phyloP scores from a whole-genome alignment of 2,888 invertebrate genomes.

The Aricia artaxerxes region DNA sequence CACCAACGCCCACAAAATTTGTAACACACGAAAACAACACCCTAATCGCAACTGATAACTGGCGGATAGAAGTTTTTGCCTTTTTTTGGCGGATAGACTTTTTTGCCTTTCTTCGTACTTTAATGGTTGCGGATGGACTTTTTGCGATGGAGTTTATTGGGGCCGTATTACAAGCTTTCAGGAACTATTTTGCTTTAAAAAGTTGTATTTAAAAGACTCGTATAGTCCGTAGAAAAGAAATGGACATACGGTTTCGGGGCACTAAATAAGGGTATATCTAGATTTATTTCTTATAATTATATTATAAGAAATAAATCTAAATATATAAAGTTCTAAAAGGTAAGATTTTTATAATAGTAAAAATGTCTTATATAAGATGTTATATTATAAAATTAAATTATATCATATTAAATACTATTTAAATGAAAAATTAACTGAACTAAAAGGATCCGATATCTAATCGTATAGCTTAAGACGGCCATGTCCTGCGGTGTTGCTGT shows the following conservation, averaged over 20 bases:
- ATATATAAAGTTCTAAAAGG: too few relatives aligned
- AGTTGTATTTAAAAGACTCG: not conserved
- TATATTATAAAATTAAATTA: too few relatives aligned
- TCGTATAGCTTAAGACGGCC: not conserved
- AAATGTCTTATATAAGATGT: too few relatives aligned
- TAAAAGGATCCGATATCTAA: conserved; percentile 4
- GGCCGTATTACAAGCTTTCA: not conserved
- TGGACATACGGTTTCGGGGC: too few relatives aligned
- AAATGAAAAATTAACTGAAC: not conserved
- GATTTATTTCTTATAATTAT: too few relatives aligned
- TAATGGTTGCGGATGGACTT: not conserved
- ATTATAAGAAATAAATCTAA: too few relatives aligned
- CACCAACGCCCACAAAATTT: conserved; percentile 3
- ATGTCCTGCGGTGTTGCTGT: not conserved
- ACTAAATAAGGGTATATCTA: too few relatives aligned
- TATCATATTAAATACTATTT: too few relatives aligned
- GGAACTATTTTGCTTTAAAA: not conserved
- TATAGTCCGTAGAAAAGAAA: too few relatives aligned
- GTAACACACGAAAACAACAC: not conserved
- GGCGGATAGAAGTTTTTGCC: not conserved
- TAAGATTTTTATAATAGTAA: too few relatives aligned
- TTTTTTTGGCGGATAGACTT: not conserved
- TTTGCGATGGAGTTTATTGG: not conserved
- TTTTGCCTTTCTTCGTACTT: not conserved
- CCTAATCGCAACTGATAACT: not conserved